These are phyloP conservation scores for Aphodius sticticus DNA, from an alignment of 2,888 invertebrate species.

Conservation along the genomic window DNA sequence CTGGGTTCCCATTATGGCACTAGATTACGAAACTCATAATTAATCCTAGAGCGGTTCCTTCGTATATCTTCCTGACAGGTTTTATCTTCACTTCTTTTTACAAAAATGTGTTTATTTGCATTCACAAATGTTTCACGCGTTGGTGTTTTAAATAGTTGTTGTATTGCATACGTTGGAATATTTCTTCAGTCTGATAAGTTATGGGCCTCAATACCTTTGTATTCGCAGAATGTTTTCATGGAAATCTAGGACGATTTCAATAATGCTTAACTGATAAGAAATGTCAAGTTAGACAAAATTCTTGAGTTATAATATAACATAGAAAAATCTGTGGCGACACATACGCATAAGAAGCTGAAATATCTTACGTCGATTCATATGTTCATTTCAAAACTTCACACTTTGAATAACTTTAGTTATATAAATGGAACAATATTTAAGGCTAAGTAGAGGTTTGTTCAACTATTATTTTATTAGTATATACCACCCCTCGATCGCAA, in stretches of 20 bases:
- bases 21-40: slow-evolving; percentile 30
- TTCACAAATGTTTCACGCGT: background rate
- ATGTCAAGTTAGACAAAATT: background rate
- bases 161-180: background rate
- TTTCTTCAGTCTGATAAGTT: background rate
- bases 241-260: background rate
- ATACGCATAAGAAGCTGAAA: background rate
- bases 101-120: background rate
- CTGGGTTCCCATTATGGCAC: slow-evolving; percentile 7
- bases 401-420: too few relatives aligned
- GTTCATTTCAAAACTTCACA: background rate
- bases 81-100: background rate
- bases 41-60: slow-evolving; percentile 26
- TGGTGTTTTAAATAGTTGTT: too few relatives aligned
- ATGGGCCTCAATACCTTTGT: background rate
- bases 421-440: too few relatives aligned
- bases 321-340: background rate
- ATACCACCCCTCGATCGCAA: too few relatives aligned
- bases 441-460: too few relatives aligned
- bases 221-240: background rate
- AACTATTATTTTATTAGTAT: too few relatives aligned
- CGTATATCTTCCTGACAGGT: background rate
- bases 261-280: background rate
- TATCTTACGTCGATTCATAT: background rate
- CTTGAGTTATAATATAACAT: background rate